A percentile compares a stretch with the other conserved stretches of the same genome.
phyloP scores from a whole-genome alignment of 2,888 invertebrate species.

The Macrophya annulata region DNA sequence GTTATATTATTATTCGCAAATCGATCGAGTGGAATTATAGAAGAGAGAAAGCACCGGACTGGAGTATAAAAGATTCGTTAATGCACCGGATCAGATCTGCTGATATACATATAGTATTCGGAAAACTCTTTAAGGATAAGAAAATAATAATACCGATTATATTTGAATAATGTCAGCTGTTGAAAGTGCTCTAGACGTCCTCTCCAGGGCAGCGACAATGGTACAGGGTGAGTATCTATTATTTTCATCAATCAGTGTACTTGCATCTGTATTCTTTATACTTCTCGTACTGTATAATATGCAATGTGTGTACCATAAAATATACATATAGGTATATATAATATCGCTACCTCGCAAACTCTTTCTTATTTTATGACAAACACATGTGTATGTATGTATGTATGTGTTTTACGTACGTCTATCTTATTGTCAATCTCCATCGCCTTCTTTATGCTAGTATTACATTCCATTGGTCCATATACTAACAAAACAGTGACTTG shows the following conservation, averaged over 20 bases:
- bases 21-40: slow-evolving; percentile 14
- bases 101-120: slow-evolving; percentile 35
- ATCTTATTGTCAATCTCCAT: slow-evolving; percentile 19
- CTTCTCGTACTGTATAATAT: background rate
- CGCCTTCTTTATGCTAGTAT: background rate
- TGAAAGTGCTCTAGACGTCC: slow-evolving; percentile 92
- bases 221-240: slow-evolving; percentile 83
- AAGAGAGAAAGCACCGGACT: slow-evolving; percentile 47
- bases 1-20: slow-evolving; percentile 16
- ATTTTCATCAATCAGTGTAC: slow-evolving; percentile 3
- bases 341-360: slow-evolving; percentile 3
- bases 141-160: slow-evolving; percentile 13
- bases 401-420: background rate
- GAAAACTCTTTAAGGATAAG: slow-evolving; percentile 52
- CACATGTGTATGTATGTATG: too few relatives aligned
- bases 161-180: slow-evolving; percentile 83
- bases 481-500: background rate
- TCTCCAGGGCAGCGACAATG: slow-evolving; percentile 94
- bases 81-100: slow-evolving; percentile 50
- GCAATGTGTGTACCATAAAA: background rate
- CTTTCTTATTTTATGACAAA: background rate
- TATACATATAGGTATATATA: background rate
- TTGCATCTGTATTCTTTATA: background rate
- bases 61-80: background rate
- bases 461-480: slow-evolving; percentile 38